These are phyloP conservation scores for Spodoptera litura DNA, from an alignment of 1,140 invertebrate species.

Conservation along the genomic window DNA sequence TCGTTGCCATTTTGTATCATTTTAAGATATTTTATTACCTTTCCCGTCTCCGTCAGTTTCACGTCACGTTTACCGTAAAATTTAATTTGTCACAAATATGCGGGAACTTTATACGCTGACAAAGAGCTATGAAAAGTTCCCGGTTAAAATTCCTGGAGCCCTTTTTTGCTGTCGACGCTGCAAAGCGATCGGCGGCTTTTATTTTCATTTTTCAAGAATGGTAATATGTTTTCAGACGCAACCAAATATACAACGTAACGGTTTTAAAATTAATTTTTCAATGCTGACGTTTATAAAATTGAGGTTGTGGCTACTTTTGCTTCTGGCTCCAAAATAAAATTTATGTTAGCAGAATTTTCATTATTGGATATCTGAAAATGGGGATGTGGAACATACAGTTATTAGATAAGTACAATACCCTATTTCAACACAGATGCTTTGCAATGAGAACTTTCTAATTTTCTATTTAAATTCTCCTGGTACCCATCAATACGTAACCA, in stretches of 20 bases:
- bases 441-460: neutral
- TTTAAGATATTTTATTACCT: conserved; percentile 48
- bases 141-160: conserved; percentile 34
- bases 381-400: no score
- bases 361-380: no score
- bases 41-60: conserved; percentile 33
- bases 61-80: conserved; percentile 36
- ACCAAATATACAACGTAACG: conserved; percentile 24
- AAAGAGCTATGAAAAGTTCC: conserved; percentile 41
- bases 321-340: no score
- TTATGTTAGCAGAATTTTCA: no score
- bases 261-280: conserved; percentile 3
- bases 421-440: no score
- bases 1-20: conserved; percentile 43
- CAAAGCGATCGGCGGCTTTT: conserved; percentile 19
- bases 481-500: no score
- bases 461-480: neutral
- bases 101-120: conserved; percentile 39
- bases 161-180: conserved; percentile 25
- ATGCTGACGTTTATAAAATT: conserved; percentile 1
- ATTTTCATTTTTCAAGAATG: conserved; percentile 20
- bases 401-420: no score
- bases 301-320: neutral
- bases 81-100: conserved; percentile 48
- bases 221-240: conserved; percentile 17